phyloP scores from a whole-genome alignment of 2,797 vertebrate genomes.

The Anabas testudineus region DNA sequence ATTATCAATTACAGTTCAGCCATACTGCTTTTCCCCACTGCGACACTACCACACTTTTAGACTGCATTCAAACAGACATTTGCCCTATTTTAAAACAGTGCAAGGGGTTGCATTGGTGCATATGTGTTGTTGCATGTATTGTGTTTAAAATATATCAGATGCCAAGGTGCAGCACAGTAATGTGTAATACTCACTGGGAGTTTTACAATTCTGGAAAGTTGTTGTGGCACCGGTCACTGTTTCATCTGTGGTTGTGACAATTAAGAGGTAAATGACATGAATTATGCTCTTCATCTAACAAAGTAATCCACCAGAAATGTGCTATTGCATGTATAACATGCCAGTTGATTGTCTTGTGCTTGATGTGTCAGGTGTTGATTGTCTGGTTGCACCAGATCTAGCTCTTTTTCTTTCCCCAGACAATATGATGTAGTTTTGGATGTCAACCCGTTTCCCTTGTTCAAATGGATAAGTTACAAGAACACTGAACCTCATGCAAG shows the following conservation, averaged over 20 bases:
- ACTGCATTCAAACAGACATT: neutral
- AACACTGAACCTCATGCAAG: too few species aligned
- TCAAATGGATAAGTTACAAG: too few species aligned
- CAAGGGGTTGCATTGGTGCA: neutral
- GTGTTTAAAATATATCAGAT: neutral
- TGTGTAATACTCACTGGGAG: neutral
- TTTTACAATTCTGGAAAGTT: neutral
- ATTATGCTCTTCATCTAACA: too few species aligned
- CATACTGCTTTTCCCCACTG: slow-evolving; percentile 78
- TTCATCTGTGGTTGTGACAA: too few species aligned
- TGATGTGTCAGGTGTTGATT: too few species aligned
- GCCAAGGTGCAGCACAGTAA: neutral
- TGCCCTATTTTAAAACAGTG: neutral
- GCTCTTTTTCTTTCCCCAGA: too few species aligned
- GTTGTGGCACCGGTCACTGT: neutral
- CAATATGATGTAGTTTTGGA: too few species aligned
- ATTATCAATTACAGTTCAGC: slow-evolving; percentile 99
- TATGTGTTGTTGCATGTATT: neutral
- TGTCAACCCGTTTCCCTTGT: too few species aligned
- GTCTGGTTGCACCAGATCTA: too few species aligned
- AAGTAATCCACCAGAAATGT: too few species aligned
- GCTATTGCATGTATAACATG: too few species aligned
- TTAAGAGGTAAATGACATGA: neutral
- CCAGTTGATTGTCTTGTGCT: too few species aligned
- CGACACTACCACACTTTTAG: slow-evolving; percentile 28